Evolutionary conservation across 2,797 vertebrate species (phyloP), one percentile per base, ranked within the genome.

Genomic region (Acanthurus lineatus): DNA sequence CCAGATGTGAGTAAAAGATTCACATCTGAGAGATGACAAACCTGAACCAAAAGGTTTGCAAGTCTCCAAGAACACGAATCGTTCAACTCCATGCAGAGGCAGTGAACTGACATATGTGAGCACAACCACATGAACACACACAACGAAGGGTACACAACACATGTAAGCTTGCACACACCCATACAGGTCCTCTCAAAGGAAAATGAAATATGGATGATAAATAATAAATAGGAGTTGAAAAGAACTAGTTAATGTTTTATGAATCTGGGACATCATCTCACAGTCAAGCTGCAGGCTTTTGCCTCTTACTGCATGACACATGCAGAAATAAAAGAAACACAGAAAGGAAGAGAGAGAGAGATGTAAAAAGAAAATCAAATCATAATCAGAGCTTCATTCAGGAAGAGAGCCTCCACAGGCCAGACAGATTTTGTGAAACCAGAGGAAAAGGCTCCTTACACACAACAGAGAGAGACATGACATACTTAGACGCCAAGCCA

Each of bases 181-280:
- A 56, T 76, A 86, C 86, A 93, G 85, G 83, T 92, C 86, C 85
- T 88, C 91, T 93, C 93, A 92, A 87, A 94, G 87, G 88, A 91
- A 93, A 93, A 93, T 86, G 73, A 92, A 93, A 92, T 90, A 89
- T 91, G 87, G 75, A 86, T 89, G 89, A 95, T 95, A 91, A 95
- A 96, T 95, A 94, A 95, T 95, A 93, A 94, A 95, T 93, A 93
- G 67, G 73, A 92, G 92, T 90, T 94, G 93, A 95, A 94, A 94
- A 94, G 93, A 93, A 91, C 86, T 88, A 78, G 89, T 95, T 91
- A 95, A 95, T 95, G 92, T 94, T 95, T 95, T 86, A 95, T 95
- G 93, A 95, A 95, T 95, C 91, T 94, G 91, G 92, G 93, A 95
- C 93, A 94, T 94, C 93, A 94, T 94, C 89, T 91, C 88, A 91